phyloP scores from a whole-genome alignment of 1,140 invertebrate species.

The Drosophila repleta region DNA sequence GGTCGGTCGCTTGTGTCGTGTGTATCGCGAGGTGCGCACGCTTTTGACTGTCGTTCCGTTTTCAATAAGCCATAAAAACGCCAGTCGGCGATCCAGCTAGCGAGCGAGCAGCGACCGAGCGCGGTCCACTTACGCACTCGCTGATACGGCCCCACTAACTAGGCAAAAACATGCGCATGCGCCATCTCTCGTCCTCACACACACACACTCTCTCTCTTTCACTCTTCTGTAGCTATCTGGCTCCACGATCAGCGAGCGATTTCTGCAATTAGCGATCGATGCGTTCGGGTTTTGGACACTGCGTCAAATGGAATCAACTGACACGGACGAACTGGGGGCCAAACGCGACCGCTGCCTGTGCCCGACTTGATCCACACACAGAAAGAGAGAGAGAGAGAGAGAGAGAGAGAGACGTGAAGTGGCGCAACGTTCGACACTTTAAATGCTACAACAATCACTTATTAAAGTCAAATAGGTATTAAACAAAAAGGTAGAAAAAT shows the following conservation, averaged over 20 bases:
- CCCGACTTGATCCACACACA: constrained; percentile 39
- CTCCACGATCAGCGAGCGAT: constrained; percentile 10
- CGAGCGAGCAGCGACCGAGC: constrained; percentile 17
- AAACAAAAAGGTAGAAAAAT: constrained; percentile 68
- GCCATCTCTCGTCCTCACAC: constrained; percentile 6
- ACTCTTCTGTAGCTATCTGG: constrained; percentile 6
- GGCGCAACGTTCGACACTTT: constrained; percentile 72
- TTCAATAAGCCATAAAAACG: constrained; percentile 74
- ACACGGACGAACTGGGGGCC: constrained; percentile 37
- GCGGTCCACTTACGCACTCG: constrained; percentile 40
- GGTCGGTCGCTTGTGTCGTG: constrained; percentile 17
- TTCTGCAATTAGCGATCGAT: constrained; percentile 16
- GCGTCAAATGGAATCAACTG: constrained; percentile 40
- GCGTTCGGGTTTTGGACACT: constrained; percentile 32
- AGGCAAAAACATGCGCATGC: constrained; percentile 59
- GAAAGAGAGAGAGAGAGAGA: not conserved
- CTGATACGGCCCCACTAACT: constrained; percentile 43
- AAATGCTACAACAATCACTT: constrained; percentile 82
- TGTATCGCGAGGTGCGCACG: constrained; percentile 59
- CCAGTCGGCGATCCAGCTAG: constrained; percentile 21
- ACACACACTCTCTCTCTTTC: not conserved
- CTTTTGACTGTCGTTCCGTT: constrained; percentile 66
- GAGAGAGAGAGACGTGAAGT: constrained; percentile 30
- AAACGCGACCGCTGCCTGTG: constrained; percentile 21
- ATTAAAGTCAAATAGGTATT: constrained; percentile 84